These are phyloP conservation scores for Platycnemis pennipes DNA, from an alignment of 2,888 invertebrate genomes.

Conservation along the genomic window DNA sequence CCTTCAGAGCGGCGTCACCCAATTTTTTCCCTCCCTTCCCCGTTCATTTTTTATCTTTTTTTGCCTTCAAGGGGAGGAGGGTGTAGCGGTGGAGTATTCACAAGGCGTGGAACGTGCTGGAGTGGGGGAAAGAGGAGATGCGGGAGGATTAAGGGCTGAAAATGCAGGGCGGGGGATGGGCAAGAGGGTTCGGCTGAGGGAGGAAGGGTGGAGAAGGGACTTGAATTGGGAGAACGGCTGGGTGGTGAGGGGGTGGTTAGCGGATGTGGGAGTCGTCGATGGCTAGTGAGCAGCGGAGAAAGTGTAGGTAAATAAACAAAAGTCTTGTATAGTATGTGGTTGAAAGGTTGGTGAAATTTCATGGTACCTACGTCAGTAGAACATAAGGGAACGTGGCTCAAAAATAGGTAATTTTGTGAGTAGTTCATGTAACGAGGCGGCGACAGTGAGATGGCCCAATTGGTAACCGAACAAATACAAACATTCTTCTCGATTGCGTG, in stretches of 20 bases:
- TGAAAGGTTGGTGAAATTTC: not conserved
- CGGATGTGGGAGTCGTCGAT: conserved; percentile 1
- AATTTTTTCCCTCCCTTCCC: not conserved
- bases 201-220: not conserved
- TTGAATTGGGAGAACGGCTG: conserved; percentile 11
- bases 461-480: not conserved
- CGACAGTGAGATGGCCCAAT: not conserved
- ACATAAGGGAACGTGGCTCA: not conserved
- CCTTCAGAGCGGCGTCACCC: not conserved
- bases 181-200: not conserved
- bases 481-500: not conserved
- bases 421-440: not conserved
- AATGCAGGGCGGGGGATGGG: not conserved
- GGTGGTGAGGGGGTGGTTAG: conserved; percentile 15
- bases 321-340: not conserved
- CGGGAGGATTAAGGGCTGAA: conserved; percentile 62
- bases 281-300: not conserved
- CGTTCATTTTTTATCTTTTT: conserved; percentile 17
- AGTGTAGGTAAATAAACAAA: not conserved
- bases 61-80: not conserved
- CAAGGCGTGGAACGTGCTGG: conserved; percentile 67
- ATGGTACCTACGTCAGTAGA: not conserved
- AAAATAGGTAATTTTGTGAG: not conserved
- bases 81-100: conserved; percentile 41
- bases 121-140: conserved; percentile 57